Conservation (phyloP, 2,888 invertebrate genomes). For the Ochropacha duplaris region DNA sequence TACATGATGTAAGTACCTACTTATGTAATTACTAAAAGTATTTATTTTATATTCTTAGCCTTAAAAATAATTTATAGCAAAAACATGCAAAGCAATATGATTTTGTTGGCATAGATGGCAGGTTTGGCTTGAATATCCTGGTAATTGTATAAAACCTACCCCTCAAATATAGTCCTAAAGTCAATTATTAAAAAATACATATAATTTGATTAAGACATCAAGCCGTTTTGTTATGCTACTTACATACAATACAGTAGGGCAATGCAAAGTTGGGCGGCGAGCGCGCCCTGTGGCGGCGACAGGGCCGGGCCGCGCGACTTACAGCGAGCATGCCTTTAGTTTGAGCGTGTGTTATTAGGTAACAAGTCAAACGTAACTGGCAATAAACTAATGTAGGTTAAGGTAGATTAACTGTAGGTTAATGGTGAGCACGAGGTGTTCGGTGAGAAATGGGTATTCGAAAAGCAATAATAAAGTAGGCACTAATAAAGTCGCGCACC, state of each 20-base stretch:
- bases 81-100: not conserved
- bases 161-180: not conserved
- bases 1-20: too few species aligned
- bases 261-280: slow-evolving; percentile 39
- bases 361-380: slow-evolving; percentile 72
- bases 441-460: slow-evolving; percentile 81
- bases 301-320: slow-evolving; percentile 53
- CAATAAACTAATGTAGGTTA: slow-evolving; percentile 75
- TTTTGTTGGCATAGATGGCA: too few species aligned
- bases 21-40: not conserved
- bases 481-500: slow-evolving; percentile 71
- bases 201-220: not conserved
- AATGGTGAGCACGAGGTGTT: slow-evolving; percentile 76
- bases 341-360: slow-evolving; percentile 64
- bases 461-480: slow-evolving; percentile 83
- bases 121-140: not conserved
- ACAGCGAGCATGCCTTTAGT: slow-evolving; percentile 71
- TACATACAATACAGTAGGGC: slow-evolving; percentile 10
- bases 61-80: too few species aligned
- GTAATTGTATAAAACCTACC: not conserved
- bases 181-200: not conserved
- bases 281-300: slow-evolving; percentile 44
- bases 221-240: slow-evolving; percentile 1
- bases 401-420: slow-evolving; percentile 64
- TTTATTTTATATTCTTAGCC: not conserved